Evolutionary conservation across 2,888 invertebrate genomes (phyloP).

Genomic region (Mycalesis mineus): DNA sequence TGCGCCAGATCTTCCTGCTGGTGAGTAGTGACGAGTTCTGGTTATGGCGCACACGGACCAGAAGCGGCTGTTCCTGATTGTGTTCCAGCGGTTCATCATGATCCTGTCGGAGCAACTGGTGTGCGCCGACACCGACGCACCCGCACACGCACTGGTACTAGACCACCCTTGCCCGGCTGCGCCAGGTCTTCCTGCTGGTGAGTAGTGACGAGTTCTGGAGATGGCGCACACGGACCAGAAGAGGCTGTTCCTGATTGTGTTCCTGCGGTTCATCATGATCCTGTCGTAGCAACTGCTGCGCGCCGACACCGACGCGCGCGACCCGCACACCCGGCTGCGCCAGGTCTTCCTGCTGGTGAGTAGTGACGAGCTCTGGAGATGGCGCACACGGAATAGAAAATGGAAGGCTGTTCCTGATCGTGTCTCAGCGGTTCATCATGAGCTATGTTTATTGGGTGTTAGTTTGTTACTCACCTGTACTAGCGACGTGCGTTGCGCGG

Average conservation of each 20-base stretch:
- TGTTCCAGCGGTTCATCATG: constrained; percentile 99
- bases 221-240: too few relatives aligned
- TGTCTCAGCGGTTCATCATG: constrained; percentile 99
- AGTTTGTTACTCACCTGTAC: too few relatives aligned
- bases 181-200: constrained; percentile 96
- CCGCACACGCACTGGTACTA: constrained; percentile 97
- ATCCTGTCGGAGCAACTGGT: constrained; percentile 97
- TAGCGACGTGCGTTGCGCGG: too few relatives aligned
- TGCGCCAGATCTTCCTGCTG: constrained; percentile 95
- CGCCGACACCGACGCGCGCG: constrained; percentile 93
- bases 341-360: constrained; percentile 95
- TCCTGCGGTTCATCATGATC: constrained; percentile 98
- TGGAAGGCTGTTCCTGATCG: constrained; percentile 96
- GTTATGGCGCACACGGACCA: too few relatives aligned
- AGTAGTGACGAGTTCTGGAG: constrained; percentile 44
- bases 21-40: constrained; percentile 73
- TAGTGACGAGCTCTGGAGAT: constrained; percentile 77
- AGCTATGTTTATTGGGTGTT: too few relatives aligned
- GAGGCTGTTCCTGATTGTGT: constrained; percentile 96
- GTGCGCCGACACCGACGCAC: constrained; percentile 94
- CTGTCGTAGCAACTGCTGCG: constrained; percentile 96
- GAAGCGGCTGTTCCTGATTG: constrained; percentile 94
- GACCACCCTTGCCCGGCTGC: constrained; percentile 95
- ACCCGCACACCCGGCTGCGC: constrained; percentile 94
- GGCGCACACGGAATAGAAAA: constrained; percentile 96